Evolutionary conservation across 2,797 vertebrate genomes (phyloP).

Genomic region (Sarcoramphus papa): DNA sequence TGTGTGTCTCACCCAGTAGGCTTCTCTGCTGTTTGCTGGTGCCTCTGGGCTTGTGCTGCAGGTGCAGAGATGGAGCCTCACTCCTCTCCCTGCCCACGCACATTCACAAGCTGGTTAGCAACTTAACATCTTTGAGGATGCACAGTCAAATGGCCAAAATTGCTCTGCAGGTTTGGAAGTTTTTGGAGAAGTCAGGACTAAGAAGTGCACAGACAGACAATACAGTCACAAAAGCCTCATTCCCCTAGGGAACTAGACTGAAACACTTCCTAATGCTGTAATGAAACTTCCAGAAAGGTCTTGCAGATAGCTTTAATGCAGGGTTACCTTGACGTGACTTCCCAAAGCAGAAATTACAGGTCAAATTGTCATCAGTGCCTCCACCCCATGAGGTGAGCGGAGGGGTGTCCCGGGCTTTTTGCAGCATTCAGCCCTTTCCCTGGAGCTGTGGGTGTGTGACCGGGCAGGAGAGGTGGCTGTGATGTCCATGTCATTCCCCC

Average conservation of each 20-base stretch:
- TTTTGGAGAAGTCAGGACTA: background rate
- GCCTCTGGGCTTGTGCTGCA: background rate
- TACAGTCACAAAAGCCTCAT: background rate
- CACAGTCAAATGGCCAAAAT: background rate
- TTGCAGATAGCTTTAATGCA: background rate
- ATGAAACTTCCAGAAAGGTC: background rate
- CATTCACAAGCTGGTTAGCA: background rate
- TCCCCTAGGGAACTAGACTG: background rate
- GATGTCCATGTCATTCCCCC: background rate
- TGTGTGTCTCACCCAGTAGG: background rate
- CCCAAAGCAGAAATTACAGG: background rate
- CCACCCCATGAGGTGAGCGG: accelerated
- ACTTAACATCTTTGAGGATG: background rate
- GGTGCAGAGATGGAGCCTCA: background rate
- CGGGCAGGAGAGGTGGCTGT: background rate
- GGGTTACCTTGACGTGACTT: background rate
- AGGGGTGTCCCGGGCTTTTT: background rate
- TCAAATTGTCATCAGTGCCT: background rate
- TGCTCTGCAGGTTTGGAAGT: background rate
- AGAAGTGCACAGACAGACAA: background rate
- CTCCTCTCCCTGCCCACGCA: background rate
- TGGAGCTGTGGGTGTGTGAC: background rate
- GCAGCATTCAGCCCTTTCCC: background rate
- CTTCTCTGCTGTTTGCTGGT: background rate
- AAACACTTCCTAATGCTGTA: background rate